Conservation (phyloP, 2,797 vertebrate genomes). For the Argyrosomus regius region DNA sequence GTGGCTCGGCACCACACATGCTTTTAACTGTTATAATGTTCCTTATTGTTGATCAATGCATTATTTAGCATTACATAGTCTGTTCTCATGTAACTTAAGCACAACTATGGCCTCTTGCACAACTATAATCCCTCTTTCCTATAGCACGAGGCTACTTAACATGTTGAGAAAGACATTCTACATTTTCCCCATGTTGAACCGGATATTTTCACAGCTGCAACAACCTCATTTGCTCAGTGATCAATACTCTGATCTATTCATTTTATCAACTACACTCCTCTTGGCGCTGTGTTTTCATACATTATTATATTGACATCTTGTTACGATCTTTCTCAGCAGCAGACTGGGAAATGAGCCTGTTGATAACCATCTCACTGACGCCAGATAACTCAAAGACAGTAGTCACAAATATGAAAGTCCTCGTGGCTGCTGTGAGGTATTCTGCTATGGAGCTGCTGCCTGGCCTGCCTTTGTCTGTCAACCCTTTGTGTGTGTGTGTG, state of each 20-base stretch:
- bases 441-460: not conserved
- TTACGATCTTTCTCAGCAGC: not conserved
- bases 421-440: not conserved
- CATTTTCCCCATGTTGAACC: not conserved
- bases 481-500: no score
- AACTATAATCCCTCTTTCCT: slow-evolving; percentile 14
- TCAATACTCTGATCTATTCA: not conserved
- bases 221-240: not conserved
- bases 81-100: slow-evolving; percentile 16
- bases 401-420: not conserved
- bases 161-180: not conserved
- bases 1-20: not conserved
- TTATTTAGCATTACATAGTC: slow-evolving; percentile 25
- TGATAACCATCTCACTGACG: not conserved
- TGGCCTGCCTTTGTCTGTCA: not conserved
- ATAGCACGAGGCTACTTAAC: not conserved
- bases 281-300: not conserved
- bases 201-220: not conserved
- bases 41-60: slow-evolving; percentile 14
- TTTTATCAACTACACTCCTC: not conserved
- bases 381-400: slow-evolving; percentile 1
- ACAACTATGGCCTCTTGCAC: slow-evolving; percentile 8
- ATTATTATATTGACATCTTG: not conserved
- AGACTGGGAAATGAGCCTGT: not conserved
- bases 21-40: slow-evolving; percentile 15